These are phyloP conservation scores for Rallus crepitans DNA, from an alignment of 2,797 vertebrate genomes.

Conservation along the genomic window DNA sequence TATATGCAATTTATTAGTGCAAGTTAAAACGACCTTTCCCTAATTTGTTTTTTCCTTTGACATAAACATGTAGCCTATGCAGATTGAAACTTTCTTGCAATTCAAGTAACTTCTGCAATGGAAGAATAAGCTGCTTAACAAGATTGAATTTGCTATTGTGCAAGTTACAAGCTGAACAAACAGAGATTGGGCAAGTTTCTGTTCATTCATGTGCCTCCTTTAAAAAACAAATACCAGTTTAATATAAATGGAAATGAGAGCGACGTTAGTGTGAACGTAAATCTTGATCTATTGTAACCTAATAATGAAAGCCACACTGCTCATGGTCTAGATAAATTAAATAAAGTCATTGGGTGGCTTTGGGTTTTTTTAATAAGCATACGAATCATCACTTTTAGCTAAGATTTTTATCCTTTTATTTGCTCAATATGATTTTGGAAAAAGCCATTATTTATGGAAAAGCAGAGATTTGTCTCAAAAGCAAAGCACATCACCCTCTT, in stretches of 20 bases:
- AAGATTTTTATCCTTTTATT: conserved; percentile 58
- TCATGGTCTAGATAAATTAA: conserved; percentile 75
- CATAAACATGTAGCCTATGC: conserved; percentile 8
- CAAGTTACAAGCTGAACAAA: conserved; percentile 84
- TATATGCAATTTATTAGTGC: conserved; percentile 53
- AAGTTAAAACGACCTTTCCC: not conserved
- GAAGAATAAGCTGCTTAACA: conserved; percentile 81
- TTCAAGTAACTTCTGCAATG: conserved; percentile 72
- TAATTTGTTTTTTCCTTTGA: conserved; percentile 26
- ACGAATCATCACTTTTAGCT: conserved; percentile 54
- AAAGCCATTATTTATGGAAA: conserved; percentile 25
- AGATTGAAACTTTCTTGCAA: conserved; percentile 76
- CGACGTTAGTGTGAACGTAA: conserved; percentile 78
- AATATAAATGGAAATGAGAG: conserved; percentile 88
- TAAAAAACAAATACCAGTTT: conserved; percentile 84
- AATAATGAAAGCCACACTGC: conserved; percentile 79
- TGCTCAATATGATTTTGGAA: not conserved
- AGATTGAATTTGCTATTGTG: conserved; percentile 82
- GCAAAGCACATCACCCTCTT: not conserved
- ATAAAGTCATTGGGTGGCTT: conserved; percentile 51
- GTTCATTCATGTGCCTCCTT: conserved; percentile 78
- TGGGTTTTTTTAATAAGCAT: conserved; percentile 45
- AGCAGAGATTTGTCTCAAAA: not conserved
- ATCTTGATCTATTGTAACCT: conserved; percentile 84
- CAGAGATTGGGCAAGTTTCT: conserved; percentile 82